Evolutionary conservation across 2,888 invertebrate genomes (phyloP).

Genomic region (Rosalia funebris): DNA sequence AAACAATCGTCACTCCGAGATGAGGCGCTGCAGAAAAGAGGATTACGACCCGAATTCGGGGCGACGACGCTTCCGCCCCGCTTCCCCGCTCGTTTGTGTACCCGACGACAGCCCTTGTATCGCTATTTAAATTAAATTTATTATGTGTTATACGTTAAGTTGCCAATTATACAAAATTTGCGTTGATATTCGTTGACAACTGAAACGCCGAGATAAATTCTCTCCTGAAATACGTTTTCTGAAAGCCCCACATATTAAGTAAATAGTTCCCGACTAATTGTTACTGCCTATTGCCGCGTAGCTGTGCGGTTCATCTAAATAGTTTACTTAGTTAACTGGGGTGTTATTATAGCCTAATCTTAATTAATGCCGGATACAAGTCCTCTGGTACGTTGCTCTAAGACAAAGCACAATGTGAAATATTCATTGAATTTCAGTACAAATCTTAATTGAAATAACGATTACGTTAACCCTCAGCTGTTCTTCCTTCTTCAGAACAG

Average conservation of each 20-base stretch:
- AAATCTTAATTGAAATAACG: too few species aligned
- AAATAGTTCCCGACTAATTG: conserved; percentile 26
- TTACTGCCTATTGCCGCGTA: conserved; percentile 21
- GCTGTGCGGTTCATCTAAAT: conserved; percentile 28
- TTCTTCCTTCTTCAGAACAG: too few species aligned
- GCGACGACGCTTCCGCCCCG: too few species aligned
- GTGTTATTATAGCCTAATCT: conserved; percentile 2
- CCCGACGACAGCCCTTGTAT: conserved; percentile 26
- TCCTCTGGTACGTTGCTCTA: too few species aligned
- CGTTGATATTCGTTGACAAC: conserved; percentile 24
- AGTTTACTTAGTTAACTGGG: conserved; percentile 30
- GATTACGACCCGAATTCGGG: neutral
- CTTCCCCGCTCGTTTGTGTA: conserved; percentile 2
- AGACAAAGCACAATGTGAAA: too few species aligned
- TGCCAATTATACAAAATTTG: conserved; percentile 27
- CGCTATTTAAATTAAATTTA: conserved; percentile 34
- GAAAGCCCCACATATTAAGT: conserved; percentile 24
- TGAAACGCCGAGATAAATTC: conserved; percentile 25
- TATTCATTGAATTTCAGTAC: too few species aligned
- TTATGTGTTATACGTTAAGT: conserved; percentile 31
- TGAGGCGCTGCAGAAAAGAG: neutral
- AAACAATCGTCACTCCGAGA: neutral
- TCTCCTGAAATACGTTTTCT: neutral
- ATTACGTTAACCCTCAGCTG: too few species aligned
- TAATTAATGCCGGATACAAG: neutral